Evolutionary conservation across 2,888 invertebrate genomes (phyloP).

Genomic region (Eubasilissa splendida): DNA sequence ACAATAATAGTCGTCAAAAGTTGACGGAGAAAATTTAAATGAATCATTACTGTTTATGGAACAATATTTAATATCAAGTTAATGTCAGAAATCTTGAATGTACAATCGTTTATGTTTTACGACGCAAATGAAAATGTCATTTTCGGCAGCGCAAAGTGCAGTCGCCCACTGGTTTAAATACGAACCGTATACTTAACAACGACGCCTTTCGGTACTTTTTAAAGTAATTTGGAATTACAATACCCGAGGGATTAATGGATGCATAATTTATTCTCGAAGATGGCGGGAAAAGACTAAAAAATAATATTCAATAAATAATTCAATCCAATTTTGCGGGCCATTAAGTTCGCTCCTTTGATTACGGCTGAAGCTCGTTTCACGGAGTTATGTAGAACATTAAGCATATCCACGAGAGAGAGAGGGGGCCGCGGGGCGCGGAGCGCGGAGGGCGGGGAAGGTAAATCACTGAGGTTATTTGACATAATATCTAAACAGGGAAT

Average conservation of each 20-base stretch:
- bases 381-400: constrained; percentile 54
- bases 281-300: constrained; percentile 45
- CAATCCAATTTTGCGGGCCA: constrained; percentile 58
- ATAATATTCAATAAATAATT: constrained; percentile 59
- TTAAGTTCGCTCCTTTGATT: constrained; percentile 58
- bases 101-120: neutral
- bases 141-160: neutral
- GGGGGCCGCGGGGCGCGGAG: neutral
- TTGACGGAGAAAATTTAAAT: too few relatives aligned
- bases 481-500: constrained; percentile 25
- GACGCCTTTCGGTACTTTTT: neutral
- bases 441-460: neutral
- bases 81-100: neutral
- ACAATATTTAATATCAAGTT: too few relatives aligned
- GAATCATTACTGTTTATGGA: too few relatives aligned
- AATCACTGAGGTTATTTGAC: neutral
- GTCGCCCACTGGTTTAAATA: neutral
- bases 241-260: constrained; percentile 50
- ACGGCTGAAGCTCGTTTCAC: constrained; percentile 50
- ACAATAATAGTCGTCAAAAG: too few relatives aligned
- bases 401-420: constrained; percentile 34
- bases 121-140: constrained; percentile 2
- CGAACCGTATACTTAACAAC: neutral
- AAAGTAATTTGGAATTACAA: constrained; percentile 26
- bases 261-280: constrained; percentile 50